phyloP scores from a whole-genome alignment of 2,797 vertebrate genomes.

The Melanotaenia boesemani region DNA sequence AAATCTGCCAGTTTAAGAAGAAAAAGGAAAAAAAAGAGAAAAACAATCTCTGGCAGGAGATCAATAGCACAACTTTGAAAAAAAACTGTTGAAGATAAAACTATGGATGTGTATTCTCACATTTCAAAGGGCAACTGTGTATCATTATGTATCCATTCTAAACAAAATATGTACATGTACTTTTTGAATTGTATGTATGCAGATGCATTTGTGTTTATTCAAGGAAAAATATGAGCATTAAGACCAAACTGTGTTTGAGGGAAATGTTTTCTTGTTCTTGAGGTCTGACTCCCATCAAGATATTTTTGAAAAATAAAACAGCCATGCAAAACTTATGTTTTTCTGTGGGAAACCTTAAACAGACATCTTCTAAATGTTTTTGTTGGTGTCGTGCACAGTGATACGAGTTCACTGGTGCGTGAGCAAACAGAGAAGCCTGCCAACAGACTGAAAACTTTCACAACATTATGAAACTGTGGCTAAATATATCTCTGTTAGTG shows the following conservation, averaged over 20 bases:
- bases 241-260: slow-evolving; percentile 71
- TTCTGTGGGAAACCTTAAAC: slow-evolving; percentile 20
- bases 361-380: slow-evolving; percentile 17
- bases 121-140: slow-evolving; percentile 77
- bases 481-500: slow-evolving; percentile 23
- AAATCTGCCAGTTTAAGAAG: slow-evolving; percentile 61
- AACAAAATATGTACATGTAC: slow-evolving; percentile 76
- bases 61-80: slow-evolving; percentile 78
- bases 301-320: slow-evolving; percentile 82
- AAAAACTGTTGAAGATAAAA: slow-evolving; percentile 60
- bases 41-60: slow-evolving; percentile 57
- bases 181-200: slow-evolving; percentile 80
- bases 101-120: slow-evolving; percentile 69
- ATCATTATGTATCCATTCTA: slow-evolving; percentile 76
- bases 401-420: slow-evolving; percentile 15
- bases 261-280: slow-evolving; percentile 77
- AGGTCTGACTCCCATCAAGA: slow-evolving; percentile 64
- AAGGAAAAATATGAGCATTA: slow-evolving; percentile 69
- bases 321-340: slow-evolving; percentile 59
- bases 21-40: slow-evolving; percentile 34
- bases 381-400: slow-evolving; percentile 17
- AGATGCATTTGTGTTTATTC: slow-evolving; percentile 79
- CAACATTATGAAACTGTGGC: slow-evolving; percentile 19
- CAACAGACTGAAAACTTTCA: slow-evolving; percentile 29
- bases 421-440: slow-evolving; percentile 10